Percentiles rank a stretch among this genome's conserved stretches.
phyloP scores from a whole-genome alignment of 2,888 invertebrate species.

The Chrysomela aeneicollis region DNA sequence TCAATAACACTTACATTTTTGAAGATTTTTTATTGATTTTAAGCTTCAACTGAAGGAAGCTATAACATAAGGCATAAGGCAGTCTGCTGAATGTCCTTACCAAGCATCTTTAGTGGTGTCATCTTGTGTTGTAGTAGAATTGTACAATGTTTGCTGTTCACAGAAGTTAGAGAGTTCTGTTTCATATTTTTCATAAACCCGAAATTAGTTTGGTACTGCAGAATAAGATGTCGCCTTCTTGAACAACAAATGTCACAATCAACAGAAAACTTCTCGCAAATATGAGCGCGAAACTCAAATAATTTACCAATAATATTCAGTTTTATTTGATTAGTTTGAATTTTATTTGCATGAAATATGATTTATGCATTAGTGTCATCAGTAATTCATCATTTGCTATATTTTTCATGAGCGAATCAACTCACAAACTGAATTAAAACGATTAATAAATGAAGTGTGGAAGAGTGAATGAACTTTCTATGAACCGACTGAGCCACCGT shows the following conservation, averaged over 20 bases:
- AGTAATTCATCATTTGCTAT: neutral
- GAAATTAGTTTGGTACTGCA: neutral
- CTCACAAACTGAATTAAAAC: neutral
- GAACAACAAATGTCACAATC: neutral
- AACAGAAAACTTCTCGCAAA: too few species aligned
- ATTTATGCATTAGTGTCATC: neutral
- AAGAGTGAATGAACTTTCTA: conserved; percentile 55
- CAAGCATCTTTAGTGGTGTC: too few species aligned
- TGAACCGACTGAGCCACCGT: conserved; percentile 56
- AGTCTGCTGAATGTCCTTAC: too few species aligned
- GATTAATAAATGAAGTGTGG: conserved; percentile 17
- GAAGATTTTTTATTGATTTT: too few species aligned
- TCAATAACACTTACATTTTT: too few species aligned
- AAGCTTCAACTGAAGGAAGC: too few species aligned
- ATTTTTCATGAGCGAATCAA: neutral
- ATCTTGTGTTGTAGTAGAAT: too few species aligned
- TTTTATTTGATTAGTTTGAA: neutral
- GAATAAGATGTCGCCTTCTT: neutral
- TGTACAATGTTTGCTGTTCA: too few species aligned
- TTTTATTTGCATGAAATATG: neutral
- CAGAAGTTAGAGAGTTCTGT: too few species aligned
- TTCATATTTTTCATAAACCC: too few species aligned
- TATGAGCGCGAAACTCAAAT: neutral
- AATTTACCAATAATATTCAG: neutral
- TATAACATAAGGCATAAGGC: too few species aligned